phyloP scores from a whole-genome alignment of 64 coral and sea anemone genomes.

The Astreopora myriophthalma region DNA sequence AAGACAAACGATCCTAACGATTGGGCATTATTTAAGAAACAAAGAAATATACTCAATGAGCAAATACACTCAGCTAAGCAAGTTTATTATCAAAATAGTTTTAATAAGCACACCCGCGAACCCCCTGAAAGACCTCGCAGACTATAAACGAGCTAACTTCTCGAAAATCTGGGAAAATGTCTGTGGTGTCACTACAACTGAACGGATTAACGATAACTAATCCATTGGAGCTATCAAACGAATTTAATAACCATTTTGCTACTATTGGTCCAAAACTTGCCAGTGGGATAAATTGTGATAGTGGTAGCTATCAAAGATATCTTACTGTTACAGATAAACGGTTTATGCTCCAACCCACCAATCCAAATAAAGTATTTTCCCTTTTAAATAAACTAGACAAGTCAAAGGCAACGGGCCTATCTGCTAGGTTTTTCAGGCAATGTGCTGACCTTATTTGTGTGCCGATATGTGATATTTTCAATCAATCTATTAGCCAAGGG shows the following conservation, averaged over 20 bases:
- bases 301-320: conserved; percentile 33
- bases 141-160: neutral
- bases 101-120: conserved; percentile 18
- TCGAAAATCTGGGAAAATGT: conserved; percentile 13
- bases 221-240: conserved; percentile 36
- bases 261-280: conserved; percentile 4
- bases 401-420: neutral
- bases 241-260: conserved; percentile 61
- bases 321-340: conserved; percentile 27
- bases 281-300: conserved; percentile 31
- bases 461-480: conserved; percentile 48
- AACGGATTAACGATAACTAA: conserved; percentile 57
- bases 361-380: neutral
- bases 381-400: no score
- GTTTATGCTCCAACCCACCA: conserved; percentile 46
- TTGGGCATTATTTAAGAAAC: neutral
- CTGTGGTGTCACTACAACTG: conserved; percentile 24
- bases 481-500: conserved; percentile 19
- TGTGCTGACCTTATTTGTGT: conserved; percentile 48
- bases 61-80: conserved; percentile 35
- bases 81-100: conserved; percentile 49
- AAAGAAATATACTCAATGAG: neutral
- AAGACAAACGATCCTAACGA: no score
- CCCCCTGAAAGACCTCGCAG: conserved; percentile 20
- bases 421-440: conserved; percentile 20